Evolutionary conservation across 1,140 invertebrate species (phyloP).

Genomic region (Samia ricini): DNA sequence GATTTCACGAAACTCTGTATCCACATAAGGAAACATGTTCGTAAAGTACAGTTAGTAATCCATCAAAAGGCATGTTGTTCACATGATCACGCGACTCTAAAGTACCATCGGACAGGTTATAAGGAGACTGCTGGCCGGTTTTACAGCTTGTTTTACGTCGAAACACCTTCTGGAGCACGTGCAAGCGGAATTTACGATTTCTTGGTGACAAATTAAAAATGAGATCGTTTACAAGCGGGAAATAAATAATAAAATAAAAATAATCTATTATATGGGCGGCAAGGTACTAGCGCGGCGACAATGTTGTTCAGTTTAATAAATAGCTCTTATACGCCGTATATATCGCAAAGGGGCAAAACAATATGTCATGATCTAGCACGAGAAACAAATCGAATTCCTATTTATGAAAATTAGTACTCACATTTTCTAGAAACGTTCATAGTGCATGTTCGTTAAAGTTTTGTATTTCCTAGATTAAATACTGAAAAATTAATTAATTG

Average conservation of each 20-base stretch:
- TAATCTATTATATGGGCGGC: constrained; percentile 54
- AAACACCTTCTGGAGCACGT: constrained; percentile 31
- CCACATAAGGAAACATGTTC: neutral
- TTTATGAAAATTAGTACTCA: too few species aligned
- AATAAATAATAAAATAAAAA: constrained; percentile 62
- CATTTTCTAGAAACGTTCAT: too few species aligned
- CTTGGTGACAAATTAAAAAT: constrained; percentile 69
- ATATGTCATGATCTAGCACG: constrained; percentile 50
- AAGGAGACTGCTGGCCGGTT: constrained; percentile 41
- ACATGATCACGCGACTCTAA: constrained; percentile 22
- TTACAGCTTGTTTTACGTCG: constrained; percentile 47
- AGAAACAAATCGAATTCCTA: constrained; percentile 66
- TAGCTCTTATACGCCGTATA: constrained; percentile 65
- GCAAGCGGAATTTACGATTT: constrained; percentile 59
- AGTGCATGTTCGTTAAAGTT: too few species aligned
- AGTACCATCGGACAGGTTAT: constrained; percentile 31
- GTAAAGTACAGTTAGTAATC: constrained; percentile 23
- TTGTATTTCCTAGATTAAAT: too few species aligned
- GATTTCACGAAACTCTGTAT: neutral
- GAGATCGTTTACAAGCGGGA: constrained; percentile 62
- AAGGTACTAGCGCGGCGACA: constrained; percentile 50
- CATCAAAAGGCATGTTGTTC: constrained; percentile 27
- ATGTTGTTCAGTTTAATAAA: constrained; percentile 73
- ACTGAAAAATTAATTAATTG: too few species aligned
- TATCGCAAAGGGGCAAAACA: constrained; percentile 63